Conservation (phyloP, 2,797 vertebrate genomes). For the Malacoraja senta region DNA sequence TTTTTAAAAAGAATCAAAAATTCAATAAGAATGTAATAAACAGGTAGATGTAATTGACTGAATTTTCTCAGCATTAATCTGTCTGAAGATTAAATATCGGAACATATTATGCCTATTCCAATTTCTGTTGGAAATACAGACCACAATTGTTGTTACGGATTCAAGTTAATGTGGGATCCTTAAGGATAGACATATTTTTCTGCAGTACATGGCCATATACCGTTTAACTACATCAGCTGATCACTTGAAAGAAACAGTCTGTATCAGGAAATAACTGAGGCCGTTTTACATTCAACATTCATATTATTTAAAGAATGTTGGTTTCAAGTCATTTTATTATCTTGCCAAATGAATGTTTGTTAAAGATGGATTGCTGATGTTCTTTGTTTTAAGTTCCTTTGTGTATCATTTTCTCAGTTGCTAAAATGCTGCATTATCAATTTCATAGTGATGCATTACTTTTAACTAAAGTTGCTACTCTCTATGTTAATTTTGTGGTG, state of each 20-base stretch:
- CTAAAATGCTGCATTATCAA: slow-evolving; percentile 2
- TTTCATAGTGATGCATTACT: slow-evolving; percentile 15
- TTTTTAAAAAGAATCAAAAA: background rate
- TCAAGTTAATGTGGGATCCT: background rate
- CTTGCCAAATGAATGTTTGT: background rate
- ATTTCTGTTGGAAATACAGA: background rate
- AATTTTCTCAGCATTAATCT: background rate
- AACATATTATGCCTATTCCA: background rate
- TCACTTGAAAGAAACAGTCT: background rate
- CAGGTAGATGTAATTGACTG: background rate
- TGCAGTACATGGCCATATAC: background rate
- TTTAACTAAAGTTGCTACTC: slow-evolving; percentile 7
- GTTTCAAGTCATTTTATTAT: background rate
- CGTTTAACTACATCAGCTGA: background rate
- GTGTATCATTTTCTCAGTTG: background rate
- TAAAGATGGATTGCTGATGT: background rate
- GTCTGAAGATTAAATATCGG: background rate
- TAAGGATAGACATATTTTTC: background rate
- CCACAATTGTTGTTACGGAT: background rate
- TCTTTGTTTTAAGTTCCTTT: background rate
- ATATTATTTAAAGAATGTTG: background rate
- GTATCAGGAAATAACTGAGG: background rate
- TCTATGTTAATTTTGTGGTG: background rate
- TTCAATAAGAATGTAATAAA: background rate
- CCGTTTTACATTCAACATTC: background rate